Evolutionary conservation across 2,888 invertebrate species (phyloP).

Genomic region (Eudemis profundana): DNA sequence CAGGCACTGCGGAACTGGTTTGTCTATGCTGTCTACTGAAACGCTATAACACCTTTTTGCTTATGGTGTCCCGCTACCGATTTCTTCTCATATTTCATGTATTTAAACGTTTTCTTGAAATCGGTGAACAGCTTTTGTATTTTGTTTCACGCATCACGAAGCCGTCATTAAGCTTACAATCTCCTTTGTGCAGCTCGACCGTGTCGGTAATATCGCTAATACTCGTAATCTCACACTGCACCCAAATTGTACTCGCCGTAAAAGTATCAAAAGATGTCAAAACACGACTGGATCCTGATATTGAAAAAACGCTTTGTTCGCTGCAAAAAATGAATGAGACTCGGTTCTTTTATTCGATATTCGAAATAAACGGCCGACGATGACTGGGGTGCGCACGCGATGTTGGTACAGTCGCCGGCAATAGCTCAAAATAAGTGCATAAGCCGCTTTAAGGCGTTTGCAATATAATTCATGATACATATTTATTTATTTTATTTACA

Average conservation of each 20-base stretch:
- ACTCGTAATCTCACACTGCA: slow-evolving; percentile 51
- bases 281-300: slow-evolving; percentile 60
- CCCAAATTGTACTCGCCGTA: slow-evolving; percentile 67
- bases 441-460: neutral
- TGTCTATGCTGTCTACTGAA: slow-evolving; percentile 64
- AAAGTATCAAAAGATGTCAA: slow-evolving; percentile 69
- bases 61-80: neutral
- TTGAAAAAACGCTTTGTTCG: slow-evolving; percentile 66
- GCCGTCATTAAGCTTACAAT: slow-evolving; percentile 54
- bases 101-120: slow-evolving; percentile 31
- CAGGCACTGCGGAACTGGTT: slow-evolving; percentile 72
- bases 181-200: slow-evolving; percentile 62
- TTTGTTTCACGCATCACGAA: slow-evolving; percentile 51
- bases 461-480: neutral
- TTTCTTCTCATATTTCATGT: slow-evolving; percentile 14
- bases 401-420: neutral
- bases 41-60: slow-evolving; percentile 56
- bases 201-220: slow-evolving; percentile 62
- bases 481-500: too few species aligned
- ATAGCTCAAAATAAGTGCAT: neutral
- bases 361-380: slow-evolving; percentile 50
- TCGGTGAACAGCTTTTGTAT: slow-evolving; percentile 19
- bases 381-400: slow-evolving; percentile 23
- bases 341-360: slow-evolving; percentile 57
- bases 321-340: slow-evolving; percentile 56